Conservation (phyloP, 2,888 invertebrate genomes). For the Zeuzera pyrina region DNA sequence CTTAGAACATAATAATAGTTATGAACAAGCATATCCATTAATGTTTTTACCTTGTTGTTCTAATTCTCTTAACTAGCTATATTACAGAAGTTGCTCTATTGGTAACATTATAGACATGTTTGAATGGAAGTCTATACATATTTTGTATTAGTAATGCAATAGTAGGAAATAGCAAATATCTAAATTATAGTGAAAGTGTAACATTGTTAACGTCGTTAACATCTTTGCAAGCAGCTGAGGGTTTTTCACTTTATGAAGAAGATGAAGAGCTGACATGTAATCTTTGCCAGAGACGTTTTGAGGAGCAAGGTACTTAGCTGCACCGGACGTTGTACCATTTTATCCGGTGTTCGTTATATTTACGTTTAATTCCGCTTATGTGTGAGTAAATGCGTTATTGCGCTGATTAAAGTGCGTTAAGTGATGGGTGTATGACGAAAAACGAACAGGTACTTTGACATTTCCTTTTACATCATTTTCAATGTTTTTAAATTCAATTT, state of each 20-base stretch:
- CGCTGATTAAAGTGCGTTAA: constrained; percentile 43
- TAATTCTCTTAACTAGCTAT: too few relatives aligned
- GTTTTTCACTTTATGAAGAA: constrained; percentile 75
- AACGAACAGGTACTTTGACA: constrained; percentile 19
- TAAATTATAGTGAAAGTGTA: too few relatives aligned
- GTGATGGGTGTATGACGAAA: constrained; percentile 36
- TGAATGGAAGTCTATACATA: too few relatives aligned
- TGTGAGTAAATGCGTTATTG: constrained; percentile 72
- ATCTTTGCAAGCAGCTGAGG: constrained; percentile 78
- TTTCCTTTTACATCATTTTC: not conserved
- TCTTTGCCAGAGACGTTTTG: constrained; percentile 84
- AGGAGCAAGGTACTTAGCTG: constrained; percentile 80
- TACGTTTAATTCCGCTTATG: constrained; percentile 61
- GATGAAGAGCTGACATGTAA: constrained; percentile 80
- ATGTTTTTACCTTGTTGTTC: too few relatives aligned
- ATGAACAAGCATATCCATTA: too few relatives aligned
- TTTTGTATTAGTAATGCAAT: too few relatives aligned
- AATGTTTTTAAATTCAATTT: constrained; percentile 11
- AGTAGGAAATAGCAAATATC: too few relatives aligned
- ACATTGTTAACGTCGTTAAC: too few relatives aligned
- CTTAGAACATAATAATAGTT: not conserved
- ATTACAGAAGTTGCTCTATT: too few relatives aligned
- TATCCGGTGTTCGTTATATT: constrained; percentile 58
- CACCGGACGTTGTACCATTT: constrained; percentile 42
- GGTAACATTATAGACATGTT: too few relatives aligned